Percentiles rank a stretch among this genome's conserved stretches.
These are phyloP conservation scores for Euthynnus affinis DNA, from an alignment of 2,797 vertebrate genomes.

Conservation along the genomic window DNA sequence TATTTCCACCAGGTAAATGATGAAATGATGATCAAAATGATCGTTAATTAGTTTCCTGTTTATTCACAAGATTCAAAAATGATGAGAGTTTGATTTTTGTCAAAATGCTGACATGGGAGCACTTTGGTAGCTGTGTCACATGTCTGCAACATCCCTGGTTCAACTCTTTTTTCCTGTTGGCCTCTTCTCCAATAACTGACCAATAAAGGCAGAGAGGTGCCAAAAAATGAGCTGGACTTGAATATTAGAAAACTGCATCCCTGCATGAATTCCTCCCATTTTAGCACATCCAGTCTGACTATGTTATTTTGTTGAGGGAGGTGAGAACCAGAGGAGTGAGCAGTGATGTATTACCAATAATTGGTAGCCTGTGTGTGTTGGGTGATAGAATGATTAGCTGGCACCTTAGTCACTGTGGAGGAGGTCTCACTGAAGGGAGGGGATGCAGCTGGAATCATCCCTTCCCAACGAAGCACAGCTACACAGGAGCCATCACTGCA, in stretches of 20 bases:
- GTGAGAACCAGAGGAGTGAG: conserved; percentile 30
- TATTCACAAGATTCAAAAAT: too few relatives aligned
- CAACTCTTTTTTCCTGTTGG: too few relatives aligned
- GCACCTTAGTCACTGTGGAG: conserved; percentile 71
- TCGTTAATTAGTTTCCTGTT: too few relatives aligned
- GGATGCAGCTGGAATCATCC: conserved; percentile 76
- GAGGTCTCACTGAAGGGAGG: conserved; percentile 62
- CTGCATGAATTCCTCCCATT: conserved; percentile 8
- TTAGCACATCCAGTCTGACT: conserved; percentile 5
- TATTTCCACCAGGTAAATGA: neutral
- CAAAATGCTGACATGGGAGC: too few relatives aligned
- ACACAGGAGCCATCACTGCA: conserved; percentile 66
- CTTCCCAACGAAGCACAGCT: conserved; percentile 69
- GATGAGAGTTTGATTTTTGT: too few relatives aligned
- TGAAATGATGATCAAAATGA: too few relatives aligned
- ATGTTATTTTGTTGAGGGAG: conserved; percentile 37
- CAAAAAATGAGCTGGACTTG: neutral
- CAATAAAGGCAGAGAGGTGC: too few relatives aligned
- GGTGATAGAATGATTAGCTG: conserved; percentile 67
- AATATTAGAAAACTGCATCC: conserved; percentile 1
- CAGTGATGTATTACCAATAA: conserved; percentile 56
- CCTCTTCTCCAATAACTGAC: too few relatives aligned
- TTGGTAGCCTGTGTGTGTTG: conserved; percentile 51
- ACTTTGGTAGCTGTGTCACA: too few relatives aligned
- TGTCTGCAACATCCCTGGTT: too few relatives aligned